Base-by-base conservation (phyloP, 1,140 invertebrate genomes). In the Harpegnathos saltator region DNA sequence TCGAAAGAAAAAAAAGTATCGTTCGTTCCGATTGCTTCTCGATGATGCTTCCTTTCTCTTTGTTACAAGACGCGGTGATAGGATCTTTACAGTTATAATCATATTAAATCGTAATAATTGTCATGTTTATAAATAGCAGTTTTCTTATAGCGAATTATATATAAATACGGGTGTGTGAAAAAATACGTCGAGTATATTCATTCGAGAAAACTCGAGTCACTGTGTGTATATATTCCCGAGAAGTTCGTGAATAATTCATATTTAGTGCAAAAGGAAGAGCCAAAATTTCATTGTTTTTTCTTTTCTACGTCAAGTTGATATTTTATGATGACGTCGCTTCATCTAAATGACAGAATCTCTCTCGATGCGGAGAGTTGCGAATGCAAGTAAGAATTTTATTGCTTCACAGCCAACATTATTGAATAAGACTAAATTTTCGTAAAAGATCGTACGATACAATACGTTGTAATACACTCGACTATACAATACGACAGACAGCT, bases 281-380 rank as follows among this genome's bases (percentile, higher is more conserved):
- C 63, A 5, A 22, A n/a, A n/a, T n/a, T n/a, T n/a, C n/a, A 5
- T 50, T 48, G 58, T 19, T 22, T 56, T 19, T 19, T 56, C 1
- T 17, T 22, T 63, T 38, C 19, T 1, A 17, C 9, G 26, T 48
- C 24, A 48, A 7, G 24, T 77, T 84, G 72, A 17, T 26, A 44
- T 65, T 75, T 66, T 4, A 85, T 26, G 85, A 91, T 91, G 88
- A 62, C 85, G 59, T 90, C 85, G 44, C 12, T 91, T 38, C 77
- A 84, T 50, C 78, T 89, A 59, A 90, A 83, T 74, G 75, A 83
- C 48, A 58, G 88, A 17, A 61, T 82, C 71, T 80, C 82, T 54
- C 12, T 73, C 3, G 38, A 44, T 9, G n/a, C 56, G 17, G 77
- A 83, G 29, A 48, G n/a, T 78, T 44, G 66, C 48, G 58, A 17